Conservation (phyloP, 1,140 invertebrate genomes). For the Drosophila ficusphila region DNA sequence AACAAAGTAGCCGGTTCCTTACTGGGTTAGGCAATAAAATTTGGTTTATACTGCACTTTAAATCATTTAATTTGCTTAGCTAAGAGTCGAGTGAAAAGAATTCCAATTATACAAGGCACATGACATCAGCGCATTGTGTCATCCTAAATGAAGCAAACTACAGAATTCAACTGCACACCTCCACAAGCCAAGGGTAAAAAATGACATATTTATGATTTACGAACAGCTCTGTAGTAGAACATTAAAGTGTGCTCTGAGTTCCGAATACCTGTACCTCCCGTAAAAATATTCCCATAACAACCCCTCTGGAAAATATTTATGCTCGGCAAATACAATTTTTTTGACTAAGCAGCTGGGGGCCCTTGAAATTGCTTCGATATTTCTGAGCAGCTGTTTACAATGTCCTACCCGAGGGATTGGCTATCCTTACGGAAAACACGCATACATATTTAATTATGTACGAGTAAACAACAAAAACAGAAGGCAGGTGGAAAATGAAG, state of each 20-base stretch:
- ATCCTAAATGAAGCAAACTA: constrained; percentile 26
- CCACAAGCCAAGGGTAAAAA: background rate
- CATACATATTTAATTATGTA: constrained; percentile 31
- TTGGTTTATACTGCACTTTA: background rate
- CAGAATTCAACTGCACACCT: constrained; percentile 40
- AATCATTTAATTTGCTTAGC: constrained; percentile 9
- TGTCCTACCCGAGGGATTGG: constrained; percentile 27
- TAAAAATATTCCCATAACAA: background rate
- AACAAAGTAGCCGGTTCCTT: background rate
- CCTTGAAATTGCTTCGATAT: constrained; percentile 20
- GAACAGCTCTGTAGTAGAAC: background rate
- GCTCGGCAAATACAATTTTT: constrained; percentile 11
- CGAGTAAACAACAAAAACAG: constrained; percentile 15
- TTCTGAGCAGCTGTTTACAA: constrained; percentile 25
- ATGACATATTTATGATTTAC: constrained; percentile 13
- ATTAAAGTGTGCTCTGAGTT: background rate
- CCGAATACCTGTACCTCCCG: background rate
- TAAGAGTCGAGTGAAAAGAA: constrained; percentile 20
- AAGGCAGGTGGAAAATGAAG: constrained; percentile 4
- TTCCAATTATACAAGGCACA: constrained; percentile 32
- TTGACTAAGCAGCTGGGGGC: constrained; percentile 23
- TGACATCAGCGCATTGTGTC: constrained; percentile 49
- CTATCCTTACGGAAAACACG: constrained; percentile 11
- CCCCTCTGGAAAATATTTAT: constrained; percentile 4
- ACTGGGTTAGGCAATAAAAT: background rate